Conservation (phyloP, 2,797 vertebrate species). For the Okamejei kenojei region DNA sequence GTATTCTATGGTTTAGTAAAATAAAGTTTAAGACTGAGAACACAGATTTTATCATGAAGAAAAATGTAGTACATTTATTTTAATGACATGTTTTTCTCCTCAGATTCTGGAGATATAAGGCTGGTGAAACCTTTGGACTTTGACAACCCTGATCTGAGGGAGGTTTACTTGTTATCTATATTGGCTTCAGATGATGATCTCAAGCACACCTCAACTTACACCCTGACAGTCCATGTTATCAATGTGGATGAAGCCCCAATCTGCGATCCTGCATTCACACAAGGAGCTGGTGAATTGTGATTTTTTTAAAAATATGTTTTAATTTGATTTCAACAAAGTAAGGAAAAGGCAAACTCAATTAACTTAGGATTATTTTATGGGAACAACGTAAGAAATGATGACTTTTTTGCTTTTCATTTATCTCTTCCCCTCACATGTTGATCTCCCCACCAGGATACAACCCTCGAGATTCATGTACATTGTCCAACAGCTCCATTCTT, state of each 20-base stretch:
- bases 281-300: constrained; percentile 20
- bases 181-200: constrained; percentile 41
- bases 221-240: constrained; percentile 41
- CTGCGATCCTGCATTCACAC: constrained; percentile 45
- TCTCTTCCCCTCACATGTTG: not conserved
- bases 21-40: not conserved
- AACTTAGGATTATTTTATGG: not conserved
- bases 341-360: not conserved
- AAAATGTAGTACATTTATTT: not conserved
- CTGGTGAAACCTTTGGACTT: constrained; percentile 44
- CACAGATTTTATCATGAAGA: not conserved
- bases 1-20: not conserved
- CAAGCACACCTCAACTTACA: constrained; percentile 38
- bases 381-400: not conserved
- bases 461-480: not conserved
- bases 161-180: constrained; percentile 39
- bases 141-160: constrained; percentile 39
- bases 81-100: constrained; percentile 37
- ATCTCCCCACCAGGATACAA: not conserved
- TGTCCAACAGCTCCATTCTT: not conserved
- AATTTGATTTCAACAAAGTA: not conserved
- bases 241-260: constrained; percentile 45
- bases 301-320: not conserved
- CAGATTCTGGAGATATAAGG: constrained; percentile 41
- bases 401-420: not conserved